Evolutionary conservation across 37 sponge, comb jelly and placozoan species (phyloP).

Genomic region (Axinella damicornis): DNA sequence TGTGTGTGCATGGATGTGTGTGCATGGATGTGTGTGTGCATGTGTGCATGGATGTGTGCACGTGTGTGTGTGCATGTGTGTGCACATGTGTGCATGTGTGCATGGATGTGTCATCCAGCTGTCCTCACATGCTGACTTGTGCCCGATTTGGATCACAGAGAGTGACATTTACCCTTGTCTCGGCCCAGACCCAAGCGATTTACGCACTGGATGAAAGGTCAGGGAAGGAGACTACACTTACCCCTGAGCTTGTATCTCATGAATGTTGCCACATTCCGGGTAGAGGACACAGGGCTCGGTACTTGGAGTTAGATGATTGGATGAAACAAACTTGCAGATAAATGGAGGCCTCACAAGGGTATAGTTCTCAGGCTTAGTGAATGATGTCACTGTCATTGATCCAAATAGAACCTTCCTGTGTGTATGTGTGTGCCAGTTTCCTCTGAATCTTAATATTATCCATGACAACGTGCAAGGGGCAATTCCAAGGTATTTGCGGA

Average conservation of each 20-base stretch:
- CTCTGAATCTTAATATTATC: too few species aligned
- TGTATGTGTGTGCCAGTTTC: neutral
- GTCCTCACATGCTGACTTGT: too few species aligned
- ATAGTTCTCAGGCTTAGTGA: slow-evolving; percentile 9
- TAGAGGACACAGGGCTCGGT: slow-evolving; percentile 50
- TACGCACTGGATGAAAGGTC: too few species aligned
- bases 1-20: slow-evolving; percentile 47
- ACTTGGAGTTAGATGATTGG: slow-evolving; percentile 11
- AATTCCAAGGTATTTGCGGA: too few species aligned
- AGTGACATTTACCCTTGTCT: too few species aligned
- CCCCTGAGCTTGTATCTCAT: slow-evolving; percentile 55
- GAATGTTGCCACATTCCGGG: slow-evolving; percentile 62
- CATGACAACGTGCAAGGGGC: too few species aligned
- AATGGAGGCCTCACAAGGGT: neutral
- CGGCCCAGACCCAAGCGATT: too few species aligned
- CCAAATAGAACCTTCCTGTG: slow-evolving; percentile 76
- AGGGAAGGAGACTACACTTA: slow-evolving; percentile 14
- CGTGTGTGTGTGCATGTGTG: neutral
- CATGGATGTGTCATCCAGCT: too few species aligned
- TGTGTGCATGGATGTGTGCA: neutral
- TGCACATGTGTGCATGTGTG: too few species aligned
- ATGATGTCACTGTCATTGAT: slow-evolving; percentile 61
- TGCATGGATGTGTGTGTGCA: slow-evolving; percentile 6
- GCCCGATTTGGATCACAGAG: too few species aligned
- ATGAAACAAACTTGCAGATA: neutral